Evolutionary conservation across 2,888 invertebrate species (phyloP).

Genomic region (Dicroscelio sp.): DNA sequence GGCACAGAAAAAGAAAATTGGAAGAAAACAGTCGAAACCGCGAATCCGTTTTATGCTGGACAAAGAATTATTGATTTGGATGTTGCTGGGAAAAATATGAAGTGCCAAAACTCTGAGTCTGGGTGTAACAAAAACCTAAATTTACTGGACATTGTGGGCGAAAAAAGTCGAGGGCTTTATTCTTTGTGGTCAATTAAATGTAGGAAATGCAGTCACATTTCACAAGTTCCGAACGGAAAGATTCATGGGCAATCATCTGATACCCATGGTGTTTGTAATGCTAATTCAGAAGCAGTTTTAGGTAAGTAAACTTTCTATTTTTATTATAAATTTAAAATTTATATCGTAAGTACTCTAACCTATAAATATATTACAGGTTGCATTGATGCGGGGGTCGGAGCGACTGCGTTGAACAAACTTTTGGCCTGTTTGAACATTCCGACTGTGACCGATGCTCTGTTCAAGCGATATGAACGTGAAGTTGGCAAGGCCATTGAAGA

Average conservation of each 20-base stretch:
- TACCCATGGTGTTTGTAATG: constrained; percentile 20
- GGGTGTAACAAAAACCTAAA: constrained; percentile 38
- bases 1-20: no score
- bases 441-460: constrained; percentile 50
- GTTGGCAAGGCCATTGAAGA: constrained; percentile 77
- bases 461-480: constrained; percentile 78
- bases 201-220: constrained; percentile 16
- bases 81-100: constrained; percentile 41
- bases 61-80: no score
- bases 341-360: constrained; percentile 2
- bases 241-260: constrained; percentile 8
- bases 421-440: constrained; percentile 79
- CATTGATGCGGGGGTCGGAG: constrained; percentile 68
- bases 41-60: no score
- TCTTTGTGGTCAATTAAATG: constrained; percentile 43
- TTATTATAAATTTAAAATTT: no score
- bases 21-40: no score
- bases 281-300: constrained; percentile 59
- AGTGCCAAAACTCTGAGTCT: constrained; percentile 8
- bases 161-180: constrained; percentile 44
- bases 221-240: constrained; percentile 28
- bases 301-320: constrained; percentile 43
- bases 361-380: constrained; percentile 39
- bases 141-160: constrained; percentile 33
- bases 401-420: constrained; percentile 75